Percentiles rank a stretch among this genome's conserved stretches.
phyloP scores from a whole-genome alignment of 2,888 invertebrate genomes.

The Hydriomena furcata region DNA sequence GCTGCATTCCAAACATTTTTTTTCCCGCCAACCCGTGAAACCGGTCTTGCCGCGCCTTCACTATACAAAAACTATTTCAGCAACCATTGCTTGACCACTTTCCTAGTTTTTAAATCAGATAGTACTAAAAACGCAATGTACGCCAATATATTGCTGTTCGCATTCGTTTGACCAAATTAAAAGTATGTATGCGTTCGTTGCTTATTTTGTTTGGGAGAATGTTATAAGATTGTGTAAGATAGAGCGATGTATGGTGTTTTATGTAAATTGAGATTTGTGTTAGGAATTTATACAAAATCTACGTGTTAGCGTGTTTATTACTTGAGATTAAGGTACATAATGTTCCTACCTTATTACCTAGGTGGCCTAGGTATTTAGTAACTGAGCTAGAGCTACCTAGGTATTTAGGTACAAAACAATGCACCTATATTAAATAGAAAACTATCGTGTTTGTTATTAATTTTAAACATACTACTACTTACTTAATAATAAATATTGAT shows the following conservation, averaged over 20 bases:
- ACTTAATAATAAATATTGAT: too few relatives aligned
- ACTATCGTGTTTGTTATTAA: too few relatives aligned
- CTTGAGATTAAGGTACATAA: too few relatives aligned
- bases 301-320: too few relatives aligned
- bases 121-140: background rate
- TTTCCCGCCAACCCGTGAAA: constrained; percentile 43
- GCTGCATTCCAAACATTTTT: constrained; percentile 40
- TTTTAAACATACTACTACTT: too few relatives aligned
- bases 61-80: background rate
- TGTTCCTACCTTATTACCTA: too few relatives aligned
- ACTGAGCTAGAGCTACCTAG: too few relatives aligned
- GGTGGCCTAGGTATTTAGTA: too few relatives aligned
- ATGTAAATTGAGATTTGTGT: background rate
- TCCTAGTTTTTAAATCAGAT: background rate
- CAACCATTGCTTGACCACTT: background rate
- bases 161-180: background rate
- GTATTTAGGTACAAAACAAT: too few relatives aligned
- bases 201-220: background rate
- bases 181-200: background rate
- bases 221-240: background rate
- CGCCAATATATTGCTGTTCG: background rate
- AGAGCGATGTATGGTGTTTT: constrained; percentile 1
- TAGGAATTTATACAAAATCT: background rate
- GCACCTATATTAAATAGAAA: too few relatives aligned
- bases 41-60: constrained; percentile 35